These are phyloP conservation scores for Apteryx mantelli DNA, from an alignment of 2,113 vertebrate species.

Conservation along the genomic window DNA sequence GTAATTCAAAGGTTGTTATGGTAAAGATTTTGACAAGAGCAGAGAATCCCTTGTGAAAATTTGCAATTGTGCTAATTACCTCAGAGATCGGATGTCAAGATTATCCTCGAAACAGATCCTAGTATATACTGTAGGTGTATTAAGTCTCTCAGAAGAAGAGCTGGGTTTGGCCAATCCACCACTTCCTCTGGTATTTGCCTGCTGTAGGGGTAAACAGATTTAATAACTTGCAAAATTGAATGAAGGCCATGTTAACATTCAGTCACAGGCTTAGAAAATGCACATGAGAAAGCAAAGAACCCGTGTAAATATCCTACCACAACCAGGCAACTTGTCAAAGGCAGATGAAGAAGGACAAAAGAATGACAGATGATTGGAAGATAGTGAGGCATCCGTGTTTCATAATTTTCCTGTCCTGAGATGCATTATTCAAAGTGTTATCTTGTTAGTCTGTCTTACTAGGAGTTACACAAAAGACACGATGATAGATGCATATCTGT, in stretches of 20 bases:
- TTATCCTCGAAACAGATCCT: constrained; percentile 54
- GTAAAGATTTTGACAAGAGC: constrained; percentile 77
- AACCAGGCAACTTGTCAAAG: constrained; percentile 23
- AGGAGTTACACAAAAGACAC: not conserved
- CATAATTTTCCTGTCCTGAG: constrained; percentile 4
- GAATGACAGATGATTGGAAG: constrained; percentile 10
- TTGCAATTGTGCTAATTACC: constrained; percentile 72
- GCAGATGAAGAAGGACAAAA: constrained; percentile 56
- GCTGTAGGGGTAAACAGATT: constrained; percentile 13
- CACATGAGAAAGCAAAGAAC: constrained; percentile 23
- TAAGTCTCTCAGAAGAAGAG: constrained; percentile 31
- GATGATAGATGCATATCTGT: constrained; percentile 23
- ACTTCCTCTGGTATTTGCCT: constrained; percentile 11
- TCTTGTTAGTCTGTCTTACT: constrained; percentile 24
- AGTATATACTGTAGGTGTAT: not conserved
- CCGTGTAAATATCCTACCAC: not conserved
- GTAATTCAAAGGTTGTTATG: constrained; percentile 74
- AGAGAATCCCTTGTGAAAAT: constrained; percentile 74
- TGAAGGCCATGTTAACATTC: constrained; percentile 49
- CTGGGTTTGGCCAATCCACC: constrained; percentile 36
- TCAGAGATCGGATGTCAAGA: constrained; percentile 63
- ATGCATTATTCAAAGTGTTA: constrained; percentile 21
- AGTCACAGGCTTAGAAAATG: constrained; percentile 16
- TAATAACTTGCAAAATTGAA: constrained; percentile 17
- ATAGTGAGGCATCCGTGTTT: constrained; percentile 7